A percentile compares a stretch with the other conserved stretches of the same genome.
phyloP scores from a whole-genome alignment of 2,888 invertebrate species.

The Drosophila emarginata region DNA sequence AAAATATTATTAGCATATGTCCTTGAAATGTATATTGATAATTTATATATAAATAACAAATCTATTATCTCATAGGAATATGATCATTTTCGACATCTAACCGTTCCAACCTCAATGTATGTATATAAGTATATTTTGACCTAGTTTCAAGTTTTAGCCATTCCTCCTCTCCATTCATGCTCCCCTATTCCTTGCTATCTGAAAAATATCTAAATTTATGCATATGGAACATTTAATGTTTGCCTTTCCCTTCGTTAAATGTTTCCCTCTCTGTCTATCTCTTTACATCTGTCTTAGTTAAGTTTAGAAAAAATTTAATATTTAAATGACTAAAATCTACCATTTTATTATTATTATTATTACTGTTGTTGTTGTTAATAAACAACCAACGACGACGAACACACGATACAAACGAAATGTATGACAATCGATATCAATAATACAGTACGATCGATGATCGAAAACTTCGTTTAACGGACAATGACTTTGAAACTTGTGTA shows the following conservation, averaged over 20 bases:
- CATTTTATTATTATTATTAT: slow-evolving; percentile 81
- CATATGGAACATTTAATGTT: slow-evolving; percentile 10
- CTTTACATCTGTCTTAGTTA: slow-evolving; percentile 52
- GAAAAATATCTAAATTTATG: slow-evolving; percentile 1
- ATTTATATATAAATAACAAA: too few species aligned
- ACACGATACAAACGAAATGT: slow-evolving; percentile 31
- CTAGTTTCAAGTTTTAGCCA: neutral
- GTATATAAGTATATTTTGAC: neutral
- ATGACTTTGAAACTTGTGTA: slow-evolving; percentile 18
- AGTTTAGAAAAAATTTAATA: slow-evolving; percentile 56
- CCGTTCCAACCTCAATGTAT: neutral
- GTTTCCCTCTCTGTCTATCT: slow-evolving; percentile 29
- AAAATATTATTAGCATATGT: too few species aligned
- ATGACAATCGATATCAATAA: slow-evolving; percentile 19
- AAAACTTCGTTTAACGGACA: slow-evolving; percentile 9
- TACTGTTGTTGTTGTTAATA: slow-evolving; percentile 70
- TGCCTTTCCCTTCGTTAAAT: slow-evolving; percentile 14
- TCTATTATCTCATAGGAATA: neutral
- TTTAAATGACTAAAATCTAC: slow-evolving; percentile 80
- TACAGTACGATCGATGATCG: slow-evolving; percentile 33
- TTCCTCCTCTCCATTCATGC: neutral
- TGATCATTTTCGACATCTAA: neutral
- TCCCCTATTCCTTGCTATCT: neutral
- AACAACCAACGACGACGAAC: slow-evolving; percentile 48
- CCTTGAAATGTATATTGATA: too few species aligned